Conservation (phyloP, 2,888 invertebrate species). For the Hypsopygia costalis region DNA sequence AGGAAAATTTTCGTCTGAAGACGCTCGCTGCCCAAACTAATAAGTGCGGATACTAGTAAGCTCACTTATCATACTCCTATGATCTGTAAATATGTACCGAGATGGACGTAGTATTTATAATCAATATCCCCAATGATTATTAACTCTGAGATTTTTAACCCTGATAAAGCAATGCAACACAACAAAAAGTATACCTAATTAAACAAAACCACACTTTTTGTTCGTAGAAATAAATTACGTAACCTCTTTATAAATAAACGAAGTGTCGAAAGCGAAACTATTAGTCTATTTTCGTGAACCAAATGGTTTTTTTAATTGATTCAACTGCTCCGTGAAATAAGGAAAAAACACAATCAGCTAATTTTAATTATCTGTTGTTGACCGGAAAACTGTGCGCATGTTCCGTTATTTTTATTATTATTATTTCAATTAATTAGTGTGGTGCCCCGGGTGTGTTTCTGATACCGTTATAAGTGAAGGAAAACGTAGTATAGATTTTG, state of each 20-base stretch:
- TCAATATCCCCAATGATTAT: too few relatives aligned
- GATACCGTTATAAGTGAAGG: too few relatives aligned
- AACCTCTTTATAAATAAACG: conserved; percentile 13
- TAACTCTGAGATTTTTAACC: too few relatives aligned
- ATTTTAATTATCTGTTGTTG: conserved; percentile 20
- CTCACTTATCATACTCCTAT: too few relatives aligned
- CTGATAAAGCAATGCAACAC: not conserved
- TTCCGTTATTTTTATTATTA: not conserved
- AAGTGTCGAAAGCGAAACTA: conserved; percentile 49
- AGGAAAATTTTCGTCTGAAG: too few relatives aligned
- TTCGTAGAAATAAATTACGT: not conserved
- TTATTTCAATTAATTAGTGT: not conserved
- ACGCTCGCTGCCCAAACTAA: too few relatives aligned
- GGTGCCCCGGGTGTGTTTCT: too few relatives aligned
- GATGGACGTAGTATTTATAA: too few relatives aligned
- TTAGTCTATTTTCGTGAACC: conserved; percentile 51
- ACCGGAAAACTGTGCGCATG: conserved; percentile 12
- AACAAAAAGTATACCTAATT: conserved; percentile 1
- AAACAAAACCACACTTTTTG: conserved; percentile 1
- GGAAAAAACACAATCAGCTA: conserved; percentile 26
- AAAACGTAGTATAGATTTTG: too few relatives aligned
- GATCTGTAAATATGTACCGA: too few relatives aligned
- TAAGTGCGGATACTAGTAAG: too few relatives aligned
- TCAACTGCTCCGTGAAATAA: conserved; percentile 44
- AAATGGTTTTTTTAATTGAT: conserved; percentile 56